phyloP scores from a whole-genome alignment of 2,113 vertebrate species.

The Gadus macrocephalus region DNA sequence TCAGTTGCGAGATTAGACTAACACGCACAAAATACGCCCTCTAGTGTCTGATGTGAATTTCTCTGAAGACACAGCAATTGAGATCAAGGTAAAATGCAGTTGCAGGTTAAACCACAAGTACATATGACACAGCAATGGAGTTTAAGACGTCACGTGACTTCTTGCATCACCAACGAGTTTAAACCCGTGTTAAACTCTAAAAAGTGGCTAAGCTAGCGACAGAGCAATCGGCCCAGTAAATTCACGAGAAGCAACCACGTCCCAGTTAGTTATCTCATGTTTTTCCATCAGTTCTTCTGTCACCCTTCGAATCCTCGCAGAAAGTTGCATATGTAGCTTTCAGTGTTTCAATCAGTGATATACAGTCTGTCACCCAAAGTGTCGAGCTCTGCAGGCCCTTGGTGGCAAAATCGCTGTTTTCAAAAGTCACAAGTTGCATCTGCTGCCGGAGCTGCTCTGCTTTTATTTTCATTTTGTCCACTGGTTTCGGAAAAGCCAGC shows the following conservation, averaged over 20 bases:
- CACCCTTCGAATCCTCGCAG: constrained; percentile 1
- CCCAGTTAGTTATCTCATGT: constrained; percentile 15
- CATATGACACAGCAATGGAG: no score
- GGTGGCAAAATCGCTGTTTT: neutral
- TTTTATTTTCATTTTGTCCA: neutral
- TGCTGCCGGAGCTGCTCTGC: constrained; percentile 9
- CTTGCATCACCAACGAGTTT: no score
- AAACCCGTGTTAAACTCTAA: no score
- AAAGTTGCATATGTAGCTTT: constrained; percentile 11
- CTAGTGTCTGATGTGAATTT: no score
- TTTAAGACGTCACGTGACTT: no score
- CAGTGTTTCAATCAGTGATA: constrained; percentile 18
- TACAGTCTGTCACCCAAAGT: constrained; percentile 12
- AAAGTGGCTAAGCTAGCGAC: no score
- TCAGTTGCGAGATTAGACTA: no score
- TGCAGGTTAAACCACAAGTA: no score
- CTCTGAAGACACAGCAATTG: no score
- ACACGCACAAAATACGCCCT: no score
- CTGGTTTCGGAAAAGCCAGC: constrained; percentile 9
- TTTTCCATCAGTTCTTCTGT: constrained; percentile 8
- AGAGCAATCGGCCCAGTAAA: no score
- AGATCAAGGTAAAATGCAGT: no score
- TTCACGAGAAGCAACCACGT: constrained; percentile 11
- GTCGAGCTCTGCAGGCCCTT: constrained; percentile 1
- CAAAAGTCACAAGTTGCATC: neutral